Percentiles rank a stretch among this genome's conserved stretches.
These are phyloP conservation scores for Takifugu bimaculatus DNA, from an alignment of 2,113 vertebrate genomes.

Conservation along the genomic window DNA sequence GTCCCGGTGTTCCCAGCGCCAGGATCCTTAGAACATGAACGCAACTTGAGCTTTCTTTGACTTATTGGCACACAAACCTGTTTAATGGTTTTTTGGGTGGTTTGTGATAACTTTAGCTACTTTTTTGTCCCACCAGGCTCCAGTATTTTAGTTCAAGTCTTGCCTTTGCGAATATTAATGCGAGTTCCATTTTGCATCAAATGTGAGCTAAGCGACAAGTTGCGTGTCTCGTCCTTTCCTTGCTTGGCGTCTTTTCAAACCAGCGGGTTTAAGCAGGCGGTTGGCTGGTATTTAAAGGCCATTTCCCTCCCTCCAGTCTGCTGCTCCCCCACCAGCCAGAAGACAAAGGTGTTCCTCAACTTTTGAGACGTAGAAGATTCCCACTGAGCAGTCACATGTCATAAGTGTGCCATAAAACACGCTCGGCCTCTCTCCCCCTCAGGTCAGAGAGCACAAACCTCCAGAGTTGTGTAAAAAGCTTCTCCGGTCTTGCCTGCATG, in stretches of 20 bases:
- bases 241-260: slow-evolving; percentile 1
- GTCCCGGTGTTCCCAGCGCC: too few species aligned
- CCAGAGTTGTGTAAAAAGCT: slow-evolving; percentile 59
- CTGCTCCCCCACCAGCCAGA: slow-evolving; percentile 18
- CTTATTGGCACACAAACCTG: too few species aligned
- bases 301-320: neutral
- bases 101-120: too few species aligned
- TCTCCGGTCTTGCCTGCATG: slow-evolving; percentile 74
- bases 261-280: slow-evolving; percentile 1
- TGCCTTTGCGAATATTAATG: too few species aligned
- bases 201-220: too few species aligned
- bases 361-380: too few species aligned
- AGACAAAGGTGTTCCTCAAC: slow-evolving; percentile 6
- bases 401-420: slow-evolving; percentile 1
- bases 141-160: too few species aligned
- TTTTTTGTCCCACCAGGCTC: too few species aligned
- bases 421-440: slow-evolving; percentile 24
- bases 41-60: too few species aligned
- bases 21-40: too few species aligned
- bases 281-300: neutral
- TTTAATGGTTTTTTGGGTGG: too few species aligned
- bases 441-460: slow-evolving; percentile 49
- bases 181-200: too few species aligned
- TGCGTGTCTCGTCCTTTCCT: neutral
- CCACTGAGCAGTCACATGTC: slow-evolving; percentile 7